phyloP scores from a whole-genome alignment of 2,888 invertebrate genomes.

The Leucoptera coffeella region DNA sequence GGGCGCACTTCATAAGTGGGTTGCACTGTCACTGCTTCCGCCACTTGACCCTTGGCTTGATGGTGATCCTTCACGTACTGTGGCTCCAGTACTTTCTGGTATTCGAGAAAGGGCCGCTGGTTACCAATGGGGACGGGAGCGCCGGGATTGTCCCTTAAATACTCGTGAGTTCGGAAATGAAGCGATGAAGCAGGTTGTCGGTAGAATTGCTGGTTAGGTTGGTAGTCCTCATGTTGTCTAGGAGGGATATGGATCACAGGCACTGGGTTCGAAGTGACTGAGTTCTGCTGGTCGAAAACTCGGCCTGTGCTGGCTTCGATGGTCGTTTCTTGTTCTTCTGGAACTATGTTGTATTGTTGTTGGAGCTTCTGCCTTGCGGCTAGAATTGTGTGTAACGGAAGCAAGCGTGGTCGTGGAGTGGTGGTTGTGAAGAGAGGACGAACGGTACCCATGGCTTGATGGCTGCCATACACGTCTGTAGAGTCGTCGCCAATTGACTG shows the following conservation, averaged over 20 bases:
- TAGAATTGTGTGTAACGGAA: slow-evolving; percentile 45
- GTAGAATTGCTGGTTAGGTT: slow-evolving; percentile 33
- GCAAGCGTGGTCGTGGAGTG: slow-evolving; percentile 45
- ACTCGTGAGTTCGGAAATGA: slow-evolving; percentile 41
- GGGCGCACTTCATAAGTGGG: slow-evolving; percentile 24
- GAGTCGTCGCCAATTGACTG: slow-evolving; percentile 61
- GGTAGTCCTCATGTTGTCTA: slow-evolving; percentile 28
- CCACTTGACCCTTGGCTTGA: slow-evolving; percentile 17
- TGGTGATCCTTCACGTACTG: slow-evolving; percentile 26
- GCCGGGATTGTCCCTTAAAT: slow-evolving; percentile 41
- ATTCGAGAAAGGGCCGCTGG: slow-evolving; percentile 43
- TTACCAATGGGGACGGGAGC: slow-evolving; percentile 43
- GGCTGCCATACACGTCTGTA: slow-evolving; percentile 63
- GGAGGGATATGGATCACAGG: slow-evolving; percentile 50
- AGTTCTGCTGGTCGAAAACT: slow-evolving; percentile 36
- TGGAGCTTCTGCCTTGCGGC: slow-evolving; percentile 41
- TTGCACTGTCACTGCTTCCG: slow-evolving; percentile 23
- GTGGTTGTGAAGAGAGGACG: slow-evolving; percentile 65
- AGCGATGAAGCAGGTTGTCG: slow-evolving; percentile 21
- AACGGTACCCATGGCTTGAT: slow-evolving; percentile 57
- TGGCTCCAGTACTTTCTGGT: slow-evolving; percentile 41
- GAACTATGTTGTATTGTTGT: slow-evolving; percentile 28
- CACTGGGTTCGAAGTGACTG: slow-evolving; percentile 45
- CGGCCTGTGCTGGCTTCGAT: slow-evolving; percentile 49
- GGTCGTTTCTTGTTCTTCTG: slow-evolving; percentile 34